Conservation (phyloP, 2,888 invertebrate genomes). For the Leptura quadrifasciata region DNA sequence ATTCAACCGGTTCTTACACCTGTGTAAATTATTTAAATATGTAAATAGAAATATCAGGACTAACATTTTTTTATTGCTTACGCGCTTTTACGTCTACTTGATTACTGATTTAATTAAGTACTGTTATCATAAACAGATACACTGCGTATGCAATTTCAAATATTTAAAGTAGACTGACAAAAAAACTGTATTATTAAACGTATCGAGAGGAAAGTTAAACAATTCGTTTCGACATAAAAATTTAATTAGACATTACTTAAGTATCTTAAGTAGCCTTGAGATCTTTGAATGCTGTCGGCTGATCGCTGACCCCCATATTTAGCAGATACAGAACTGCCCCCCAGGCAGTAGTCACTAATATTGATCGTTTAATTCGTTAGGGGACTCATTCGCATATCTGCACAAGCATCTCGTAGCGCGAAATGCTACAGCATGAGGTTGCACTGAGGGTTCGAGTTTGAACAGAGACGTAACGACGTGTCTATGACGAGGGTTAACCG, state of each 20-base stretch:
- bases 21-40: not conserved
- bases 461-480: conserved; percentile 16
- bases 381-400: conserved; percentile 19
- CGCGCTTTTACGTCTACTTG: not conserved
- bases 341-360: conserved; percentile 18
- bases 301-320: conserved; percentile 4
- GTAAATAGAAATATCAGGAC: not conserved
- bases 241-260: conserved; percentile 25
- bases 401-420: conserved; percentile 7
- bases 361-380: conserved; percentile 30
- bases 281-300: conserved; percentile 19
- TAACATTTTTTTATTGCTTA: not conserved
- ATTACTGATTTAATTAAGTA: not conserved
- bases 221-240: conserved; percentile 6
- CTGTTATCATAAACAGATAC: not conserved
- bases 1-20: not conserved
- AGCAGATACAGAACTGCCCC: not conserved
- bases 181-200: not conserved
- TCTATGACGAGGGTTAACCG: conserved; percentile 16
- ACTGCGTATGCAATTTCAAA: not conserved
- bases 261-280: conserved; percentile 16
- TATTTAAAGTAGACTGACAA: not conserved
- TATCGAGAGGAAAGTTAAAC: conserved; percentile 21
- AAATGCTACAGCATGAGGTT: not conserved
- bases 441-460: not conserved